A percentile compares a stretch with the other conserved stretches of the same genome.
These are phyloP conservation scores for pig (Sus scrofa) DNA, from an alignment of 2,113 vertebrate genomes.

Conservation along the genomic window T2T-Sscrofa CM000817.6:121988001-121988500, in stretches of 20 bases:
- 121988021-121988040: too few relatives aligned
- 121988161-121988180: too few relatives aligned
- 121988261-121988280: not conserved
- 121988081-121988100: too few relatives aligned
- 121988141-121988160: too few relatives aligned
- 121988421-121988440: not conserved
- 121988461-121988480: not conserved
- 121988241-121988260: not conserved
- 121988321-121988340: not conserved
- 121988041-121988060: too few relatives aligned
- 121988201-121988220: not conserved
- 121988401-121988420: not conserved
- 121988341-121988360: not conserved
- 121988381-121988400: not conserved
- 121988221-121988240: not conserved
- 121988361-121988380: not conserved
- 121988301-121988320: not conserved
- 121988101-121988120: too few relatives aligned
- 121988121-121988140: too few relatives aligned
- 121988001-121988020: too few relatives aligned
- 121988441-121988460: not conserved
- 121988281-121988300: not conserved
- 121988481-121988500: not conserved
- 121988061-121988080: too few relatives aligned
- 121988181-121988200: too few relatives aligned